Evolutionary conservation across 2,888 invertebrate species (phyloP).

Genomic region (Eurytoma adleriae): DNA sequence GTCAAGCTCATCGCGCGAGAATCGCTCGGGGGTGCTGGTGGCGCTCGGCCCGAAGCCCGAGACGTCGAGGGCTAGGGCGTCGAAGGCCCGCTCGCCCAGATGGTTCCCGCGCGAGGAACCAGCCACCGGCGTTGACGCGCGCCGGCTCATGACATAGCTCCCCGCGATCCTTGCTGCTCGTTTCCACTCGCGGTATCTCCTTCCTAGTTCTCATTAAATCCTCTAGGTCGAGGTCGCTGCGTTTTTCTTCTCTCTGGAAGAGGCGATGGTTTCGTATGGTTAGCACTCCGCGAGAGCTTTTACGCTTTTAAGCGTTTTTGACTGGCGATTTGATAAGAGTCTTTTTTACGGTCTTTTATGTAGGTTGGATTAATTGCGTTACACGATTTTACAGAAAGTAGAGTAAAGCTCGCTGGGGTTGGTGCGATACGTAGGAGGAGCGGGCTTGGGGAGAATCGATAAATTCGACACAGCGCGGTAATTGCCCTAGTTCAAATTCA

Average conservation of each 20-base stretch:
- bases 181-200: background rate
- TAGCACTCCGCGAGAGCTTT: background rate
- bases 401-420: too few species aligned
- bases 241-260: background rate
- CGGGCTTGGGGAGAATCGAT: too few species aligned
- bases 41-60: slow-evolving; percentile 60
- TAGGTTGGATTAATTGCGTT: too few species aligned
- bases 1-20: slow-evolving; percentile 25
- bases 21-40: slow-evolving; percentile 29
- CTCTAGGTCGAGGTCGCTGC: background rate
- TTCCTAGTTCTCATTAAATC: background rate
- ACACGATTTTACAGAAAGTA: too few species aligned
- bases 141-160: slow-evolving; percentile 63
- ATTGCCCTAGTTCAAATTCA: too few species aligned
- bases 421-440: too few species aligned
- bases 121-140: slow-evolving; percentile 25
- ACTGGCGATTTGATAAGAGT: background rate
- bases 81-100: slow-evolving; percentile 61
- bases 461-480: too few species aligned
- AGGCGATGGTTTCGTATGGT: background rate
- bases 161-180: background rate
- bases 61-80: slow-evolving; percentile 69
- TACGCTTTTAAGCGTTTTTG: background rate
- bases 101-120: slow-evolving; percentile 54
- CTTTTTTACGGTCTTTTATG: too few species aligned